phyloP scores from a whole-genome alignment of 53 echinoderm and acorn worm species.

The Antedon mediterranea region DNA sequence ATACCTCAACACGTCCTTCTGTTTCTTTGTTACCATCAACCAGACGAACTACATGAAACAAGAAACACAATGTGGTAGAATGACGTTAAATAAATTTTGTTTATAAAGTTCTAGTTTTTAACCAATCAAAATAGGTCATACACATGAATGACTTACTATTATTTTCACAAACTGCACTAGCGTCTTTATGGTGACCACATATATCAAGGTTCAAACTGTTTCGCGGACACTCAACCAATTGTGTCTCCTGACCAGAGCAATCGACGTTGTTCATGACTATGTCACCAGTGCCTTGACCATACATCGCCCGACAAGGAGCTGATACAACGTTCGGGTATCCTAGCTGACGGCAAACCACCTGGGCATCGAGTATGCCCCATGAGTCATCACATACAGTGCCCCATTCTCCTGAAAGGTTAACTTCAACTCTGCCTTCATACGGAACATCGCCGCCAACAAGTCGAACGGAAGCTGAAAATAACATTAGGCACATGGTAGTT shows the following conservation, averaged over 20 bases:
- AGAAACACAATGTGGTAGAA: no score
- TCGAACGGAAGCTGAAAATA: constrained; percentile 8
- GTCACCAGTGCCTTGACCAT: constrained; percentile 11
- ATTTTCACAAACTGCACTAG: constrained; percentile 18
- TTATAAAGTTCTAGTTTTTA: no score
- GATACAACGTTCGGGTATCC: constrained; percentile 15
- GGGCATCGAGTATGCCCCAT: constrained; percentile 23
- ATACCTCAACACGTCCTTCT: constrained; percentile 38
- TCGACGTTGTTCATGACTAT: constrained; percentile 13
- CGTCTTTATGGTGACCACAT: constrained; percentile 33
- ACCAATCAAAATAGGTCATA: no score
- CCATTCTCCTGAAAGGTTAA: constrained; percentile 17
- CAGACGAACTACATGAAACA: constrained; percentile 5
- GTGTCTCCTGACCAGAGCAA: constrained; percentile 13
- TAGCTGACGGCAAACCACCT: constrained; percentile 28
- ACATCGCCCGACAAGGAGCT: constrained; percentile 3
- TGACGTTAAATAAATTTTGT: no score
- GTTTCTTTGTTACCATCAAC: background rate
- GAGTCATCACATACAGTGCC: constrained; percentile 29
- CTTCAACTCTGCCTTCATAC: constrained; percentile 25
- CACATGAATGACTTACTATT: background rate
- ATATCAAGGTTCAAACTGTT: constrained; percentile 3
- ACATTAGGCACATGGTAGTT: no score
- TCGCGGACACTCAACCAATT: constrained; percentile 9
- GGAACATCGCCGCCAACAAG: constrained; percentile 8